These are phyloP conservation scores for Phoenoteleia sp. DNA, from an alignment of 2,888 invertebrate genomes.

Conservation along the genomic window DNA sequence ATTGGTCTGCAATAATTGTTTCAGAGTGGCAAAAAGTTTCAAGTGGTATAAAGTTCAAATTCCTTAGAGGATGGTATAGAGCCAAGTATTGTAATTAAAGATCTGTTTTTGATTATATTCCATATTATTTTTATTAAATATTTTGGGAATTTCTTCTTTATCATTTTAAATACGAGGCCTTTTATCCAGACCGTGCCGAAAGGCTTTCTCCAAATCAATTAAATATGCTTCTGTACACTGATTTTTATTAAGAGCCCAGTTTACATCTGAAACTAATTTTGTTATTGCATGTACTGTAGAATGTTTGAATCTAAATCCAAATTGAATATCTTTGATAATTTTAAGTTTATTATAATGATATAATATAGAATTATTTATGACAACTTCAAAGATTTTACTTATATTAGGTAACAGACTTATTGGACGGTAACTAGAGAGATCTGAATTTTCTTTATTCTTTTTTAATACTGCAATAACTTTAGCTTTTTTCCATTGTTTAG, in stretches of 20 bases:
- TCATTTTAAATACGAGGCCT: constrained; percentile 71
- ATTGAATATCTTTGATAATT: constrained; percentile 68
- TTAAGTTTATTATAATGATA: constrained; percentile 30
- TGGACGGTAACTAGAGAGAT: constrained; percentile 46
- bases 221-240: constrained; percentile 56
- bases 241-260: constrained; percentile 23
- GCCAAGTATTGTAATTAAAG: constrained; percentile 12
- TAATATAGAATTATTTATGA: constrained; percentile 47
- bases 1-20: too few relatives aligned
- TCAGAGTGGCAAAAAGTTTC: too few relatives aligned
- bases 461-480: constrained; percentile 46
- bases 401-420: constrained; percentile 55
- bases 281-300: constrained; percentile 72
- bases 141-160: constrained; percentile 63
- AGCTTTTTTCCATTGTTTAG: constrained; percentile 58
- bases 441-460: constrained; percentile 38
- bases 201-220: constrained; percentile 44
- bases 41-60: too few relatives aligned
- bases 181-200: constrained; percentile 54
- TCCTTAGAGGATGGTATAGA: neutral
- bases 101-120: constrained; percentile 59
- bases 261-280: constrained; percentile 62
- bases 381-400: constrained; percentile 51
- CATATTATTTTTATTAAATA: constrained; percentile 72
- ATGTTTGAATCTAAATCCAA: constrained; percentile 69